Evolutionary conservation across 2,113 vertebrate species (phyloP), one percentile per base, ranked within the genome.

Genomic region (Cardinalis cardinalis): DNA sequence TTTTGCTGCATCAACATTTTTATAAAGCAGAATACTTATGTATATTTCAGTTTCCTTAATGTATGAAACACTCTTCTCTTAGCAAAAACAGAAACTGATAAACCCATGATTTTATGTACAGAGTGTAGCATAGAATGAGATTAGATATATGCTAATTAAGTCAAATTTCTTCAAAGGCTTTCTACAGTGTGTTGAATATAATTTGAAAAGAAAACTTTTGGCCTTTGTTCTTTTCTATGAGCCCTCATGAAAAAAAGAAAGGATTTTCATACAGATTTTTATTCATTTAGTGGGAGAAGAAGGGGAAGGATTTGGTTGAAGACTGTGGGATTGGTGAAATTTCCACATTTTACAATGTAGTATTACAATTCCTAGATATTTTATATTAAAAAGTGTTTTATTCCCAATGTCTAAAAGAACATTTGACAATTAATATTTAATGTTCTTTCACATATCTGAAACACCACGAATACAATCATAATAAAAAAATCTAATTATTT

Each of bases 401-500:
- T 32, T 69, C 24, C 40, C 48, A 79, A 18, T 56, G 9, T 66
- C 74, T 69, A 6, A 29, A 80, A 92, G 6, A 84, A 40, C 4
- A 66, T 6, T 17, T 40, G 2, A 3, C 20, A 48, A 59, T 17
- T 3, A 49, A 60, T 78, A 40, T 44, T 65, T 73, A 49, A 66
- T 34, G 4, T 53, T 87, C 14, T 68, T 12, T 26, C 1, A 16
- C 46, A 59, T 46, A 77, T 84, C 19, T 88, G 46, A 81, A 87
- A 65, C 1, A 2, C 28, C 16, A 55, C 31, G 10, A 49, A 58
- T 23, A 1, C 1, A 61, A 5, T 65, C 0, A 23, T 52, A 44
- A 76, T 36, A 21, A 36, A 58, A 56, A 56, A 51, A 10, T 5
- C 2, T 38, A 46, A 40, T 31, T 53, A 18, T 53, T 87, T 88